Evolutionary conservation across 2,888 invertebrate genomes (phyloP).

Genomic region (Luperina nickerlii): DNA sequence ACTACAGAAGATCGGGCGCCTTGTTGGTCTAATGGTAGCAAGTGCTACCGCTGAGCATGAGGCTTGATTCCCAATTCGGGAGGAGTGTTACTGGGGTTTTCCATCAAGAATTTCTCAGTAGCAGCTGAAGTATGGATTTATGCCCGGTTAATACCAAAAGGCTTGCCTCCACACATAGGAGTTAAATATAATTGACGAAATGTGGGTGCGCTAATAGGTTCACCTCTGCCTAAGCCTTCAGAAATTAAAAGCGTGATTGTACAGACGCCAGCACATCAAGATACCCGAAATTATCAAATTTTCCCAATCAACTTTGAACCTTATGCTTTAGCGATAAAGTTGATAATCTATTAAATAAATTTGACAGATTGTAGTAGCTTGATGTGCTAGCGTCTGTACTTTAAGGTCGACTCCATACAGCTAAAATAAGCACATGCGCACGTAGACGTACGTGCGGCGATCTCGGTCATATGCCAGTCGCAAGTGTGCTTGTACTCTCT

Average conservation of each 20-base stretch:
- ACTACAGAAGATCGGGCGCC: neutral
- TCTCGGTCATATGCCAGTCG: neutral
- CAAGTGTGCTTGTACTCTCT: neutral
- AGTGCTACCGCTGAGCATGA: neutral
- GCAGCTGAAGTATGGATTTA: neutral
- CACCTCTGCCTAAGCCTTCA: neutral
- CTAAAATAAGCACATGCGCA: too few species aligned
- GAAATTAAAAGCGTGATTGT: neutral
- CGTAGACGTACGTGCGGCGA: neutral
- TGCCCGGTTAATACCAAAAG: neutral
- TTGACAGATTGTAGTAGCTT: too few species aligned
- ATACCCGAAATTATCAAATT: too few species aligned
- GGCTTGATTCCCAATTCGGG: neutral
- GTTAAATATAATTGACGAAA: neutral
- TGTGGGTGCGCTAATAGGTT: neutral
- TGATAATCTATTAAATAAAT: too few species aligned
- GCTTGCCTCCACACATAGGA: too few species aligned
- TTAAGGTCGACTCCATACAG: too few species aligned
- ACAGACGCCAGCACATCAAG: too few species aligned
- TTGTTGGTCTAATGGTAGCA: neutral
- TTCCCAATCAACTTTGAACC: too few species aligned
- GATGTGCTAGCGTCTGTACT: too few species aligned
- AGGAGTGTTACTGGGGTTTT: neutral
- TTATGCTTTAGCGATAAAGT: too few species aligned
- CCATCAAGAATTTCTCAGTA: neutral